Percentiles rank a stretch among this genome's conserved stretches.
phyloP scores from a whole-genome alignment of 2,797 vertebrate species.

The Clarias fuscus region DNA sequence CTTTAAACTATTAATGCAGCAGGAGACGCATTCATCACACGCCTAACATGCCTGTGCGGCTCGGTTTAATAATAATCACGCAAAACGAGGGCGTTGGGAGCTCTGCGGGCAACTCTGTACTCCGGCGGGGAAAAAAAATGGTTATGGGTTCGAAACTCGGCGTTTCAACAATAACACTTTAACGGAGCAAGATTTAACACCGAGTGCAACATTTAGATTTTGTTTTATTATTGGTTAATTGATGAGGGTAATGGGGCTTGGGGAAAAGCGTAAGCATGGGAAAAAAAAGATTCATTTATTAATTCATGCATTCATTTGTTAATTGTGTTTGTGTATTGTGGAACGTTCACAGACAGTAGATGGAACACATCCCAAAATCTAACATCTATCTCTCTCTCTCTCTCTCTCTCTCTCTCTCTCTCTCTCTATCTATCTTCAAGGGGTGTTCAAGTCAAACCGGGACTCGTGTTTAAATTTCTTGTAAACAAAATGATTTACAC shows the following conservation, averaged over 20 bases:
- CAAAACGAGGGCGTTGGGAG: conserved; percentile 13
- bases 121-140: background rate
- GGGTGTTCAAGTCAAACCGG: too few species aligned
- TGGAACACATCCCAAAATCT: too few species aligned
- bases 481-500: too few species aligned
- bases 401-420: background rate
- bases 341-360: too few species aligned
- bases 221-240: background rate
- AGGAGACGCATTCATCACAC: conserved; percentile 32
- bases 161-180: background rate
- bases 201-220: too few species aligned
- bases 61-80: conserved; percentile 48
- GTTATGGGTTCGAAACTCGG: background rate
- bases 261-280: background rate
- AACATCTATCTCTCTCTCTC: background rate
- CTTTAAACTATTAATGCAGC: conserved; percentile 66
- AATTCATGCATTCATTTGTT: background rate
- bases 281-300: background rate
- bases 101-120: background rate
- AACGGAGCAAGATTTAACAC: background rate
- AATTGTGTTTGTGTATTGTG: background rate
- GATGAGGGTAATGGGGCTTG: background rate
- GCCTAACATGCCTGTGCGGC: conserved; percentile 21
- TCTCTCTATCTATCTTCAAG: background rate
- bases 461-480: too few species aligned